Conservation (phyloP, 2,888 invertebrate species). For the Pachycephus smyrnensis region DNA sequence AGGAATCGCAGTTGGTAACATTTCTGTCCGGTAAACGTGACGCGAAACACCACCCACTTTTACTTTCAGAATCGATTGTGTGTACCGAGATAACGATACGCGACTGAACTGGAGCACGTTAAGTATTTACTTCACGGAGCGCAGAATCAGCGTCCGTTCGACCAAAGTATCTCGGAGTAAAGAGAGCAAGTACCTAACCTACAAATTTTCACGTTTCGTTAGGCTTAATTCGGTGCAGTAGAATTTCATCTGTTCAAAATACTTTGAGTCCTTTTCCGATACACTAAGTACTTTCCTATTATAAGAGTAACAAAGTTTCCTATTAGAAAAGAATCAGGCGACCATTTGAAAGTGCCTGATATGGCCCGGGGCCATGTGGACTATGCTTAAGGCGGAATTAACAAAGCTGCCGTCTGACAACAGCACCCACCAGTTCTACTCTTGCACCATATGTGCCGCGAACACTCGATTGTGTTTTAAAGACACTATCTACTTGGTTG, state of each 20-base stretch:
- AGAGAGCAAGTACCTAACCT: not conserved
- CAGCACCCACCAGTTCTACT: not conserved
- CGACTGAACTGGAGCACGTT: conserved; percentile 4
- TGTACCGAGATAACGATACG: conserved; percentile 15
- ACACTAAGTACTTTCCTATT: not conserved
- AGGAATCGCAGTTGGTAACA: conserved; percentile 15
- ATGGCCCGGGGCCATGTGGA: not conserved
- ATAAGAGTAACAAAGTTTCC: not conserved
- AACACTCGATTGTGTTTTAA: not conserved
- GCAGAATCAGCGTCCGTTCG: not conserved
- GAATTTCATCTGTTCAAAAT: not conserved
- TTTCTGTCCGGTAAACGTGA: conserved; percentile 39
- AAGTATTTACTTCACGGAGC: not conserved
- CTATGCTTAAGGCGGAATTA: not conserved
- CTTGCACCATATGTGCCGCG: not conserved
- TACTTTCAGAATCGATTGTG: conserved; percentile 52
- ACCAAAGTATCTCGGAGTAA: not conserved
- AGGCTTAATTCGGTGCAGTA: not conserved
- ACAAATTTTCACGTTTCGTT: not conserved
- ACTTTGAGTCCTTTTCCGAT: not conserved
- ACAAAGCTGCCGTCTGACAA: not conserved
- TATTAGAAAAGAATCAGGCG: not conserved
- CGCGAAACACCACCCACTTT: conserved; percentile 49
- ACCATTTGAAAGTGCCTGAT: not conserved
- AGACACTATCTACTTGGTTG: not conserved